Evolutionary conservation across 2,797 vertebrate genomes (phyloP).

Genomic region (Rachycentron canadum): DNA sequence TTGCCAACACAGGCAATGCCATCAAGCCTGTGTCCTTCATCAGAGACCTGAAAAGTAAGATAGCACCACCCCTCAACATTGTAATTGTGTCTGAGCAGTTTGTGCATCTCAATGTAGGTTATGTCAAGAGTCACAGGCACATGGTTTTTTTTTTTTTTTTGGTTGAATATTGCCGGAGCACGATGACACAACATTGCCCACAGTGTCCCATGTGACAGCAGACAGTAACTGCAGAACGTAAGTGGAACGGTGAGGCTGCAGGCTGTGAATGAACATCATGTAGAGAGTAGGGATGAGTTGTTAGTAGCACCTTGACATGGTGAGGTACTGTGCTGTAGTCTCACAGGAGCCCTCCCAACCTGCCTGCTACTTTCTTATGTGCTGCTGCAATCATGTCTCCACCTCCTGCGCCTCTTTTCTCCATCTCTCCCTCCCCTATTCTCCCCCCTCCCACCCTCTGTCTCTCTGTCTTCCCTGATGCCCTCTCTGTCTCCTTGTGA

Average conservation of each 20-base stretch:
- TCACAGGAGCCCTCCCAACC: slow-evolving; percentile 47
- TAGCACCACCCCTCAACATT: not conserved
- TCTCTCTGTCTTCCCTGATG: slow-evolving; percentile 60
- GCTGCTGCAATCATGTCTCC: slow-evolving; percentile 75
- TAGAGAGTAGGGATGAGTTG: slow-evolving; percentile 40
- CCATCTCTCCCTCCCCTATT: slow-evolving; percentile 7
- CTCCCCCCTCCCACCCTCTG: slow-evolving; percentile 16
- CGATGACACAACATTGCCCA: slow-evolving; percentile 42
- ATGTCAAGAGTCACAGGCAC: slow-evolving; percentile 22
- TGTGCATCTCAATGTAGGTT: slow-evolving; percentile 7
- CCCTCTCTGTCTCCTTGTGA: slow-evolving; percentile 83
- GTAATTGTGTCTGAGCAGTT: slow-evolving; percentile 9
- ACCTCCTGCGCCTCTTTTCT: slow-evolving; percentile 55
- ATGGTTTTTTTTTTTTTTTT: not conserved
- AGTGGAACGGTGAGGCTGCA: slow-evolving; percentile 52
- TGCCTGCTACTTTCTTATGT: slow-evolving; percentile 48
- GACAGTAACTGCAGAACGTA: slow-evolving; percentile 52
- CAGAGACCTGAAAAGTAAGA: slow-evolving; percentile 96
- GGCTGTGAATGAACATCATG: slow-evolving; percentile 59
- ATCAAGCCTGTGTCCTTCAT: slow-evolving; percentile 97
- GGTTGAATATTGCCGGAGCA: slow-evolving; percentile 24
- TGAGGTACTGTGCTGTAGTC: slow-evolving; percentile 59
- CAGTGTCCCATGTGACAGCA: slow-evolving; percentile 38
- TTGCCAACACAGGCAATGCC: slow-evolving; percentile 94
- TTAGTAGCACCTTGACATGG: slow-evolving; percentile 57